These are phyloP conservation scores for Acanthopleura granulata DNA, from an alignment of 2,888 invertebrate species.

Conservation along the genomic window DNA sequence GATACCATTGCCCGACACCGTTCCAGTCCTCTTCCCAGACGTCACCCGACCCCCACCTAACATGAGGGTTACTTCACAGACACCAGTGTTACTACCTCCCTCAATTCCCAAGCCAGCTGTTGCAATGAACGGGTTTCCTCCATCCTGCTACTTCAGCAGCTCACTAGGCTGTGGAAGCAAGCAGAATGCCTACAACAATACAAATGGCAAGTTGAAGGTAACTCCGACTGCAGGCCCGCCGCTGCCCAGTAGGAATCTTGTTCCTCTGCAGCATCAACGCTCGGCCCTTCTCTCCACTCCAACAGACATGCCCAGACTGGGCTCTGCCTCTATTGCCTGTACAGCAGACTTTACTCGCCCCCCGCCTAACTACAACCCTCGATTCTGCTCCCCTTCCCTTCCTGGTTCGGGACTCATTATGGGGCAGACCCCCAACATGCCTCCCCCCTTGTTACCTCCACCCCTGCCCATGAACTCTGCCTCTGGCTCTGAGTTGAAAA, in stretches of 20 bases:
- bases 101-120: neutral
- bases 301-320: neutral
- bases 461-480: neutral
- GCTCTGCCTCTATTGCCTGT: neutral
- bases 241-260: neutral
- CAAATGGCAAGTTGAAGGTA: neutral
- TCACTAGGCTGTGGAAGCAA: neutral
- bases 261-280: neutral
- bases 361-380: slow-evolving; percentile 9
- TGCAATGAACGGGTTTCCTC: neutral
- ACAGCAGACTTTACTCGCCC: slow-evolving; percentile 1
- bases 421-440: neutral
- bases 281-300: neutral
- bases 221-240: neutral
- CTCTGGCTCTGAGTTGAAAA: neutral
- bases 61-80: neutral
- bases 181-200: neutral
- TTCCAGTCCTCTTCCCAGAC: neutral
- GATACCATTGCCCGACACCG: neutral
- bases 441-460: neutral
- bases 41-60: slow-evolving; percentile 9
- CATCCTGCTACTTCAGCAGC: slow-evolving; percentile 11
- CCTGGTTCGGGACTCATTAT: neutral
- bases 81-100: neutral
- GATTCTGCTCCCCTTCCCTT: neutral